These are phyloP conservation scores for Celastrina argiolus DNA, from an alignment of 2,888 invertebrate species.

Conservation along the genomic window DNA sequence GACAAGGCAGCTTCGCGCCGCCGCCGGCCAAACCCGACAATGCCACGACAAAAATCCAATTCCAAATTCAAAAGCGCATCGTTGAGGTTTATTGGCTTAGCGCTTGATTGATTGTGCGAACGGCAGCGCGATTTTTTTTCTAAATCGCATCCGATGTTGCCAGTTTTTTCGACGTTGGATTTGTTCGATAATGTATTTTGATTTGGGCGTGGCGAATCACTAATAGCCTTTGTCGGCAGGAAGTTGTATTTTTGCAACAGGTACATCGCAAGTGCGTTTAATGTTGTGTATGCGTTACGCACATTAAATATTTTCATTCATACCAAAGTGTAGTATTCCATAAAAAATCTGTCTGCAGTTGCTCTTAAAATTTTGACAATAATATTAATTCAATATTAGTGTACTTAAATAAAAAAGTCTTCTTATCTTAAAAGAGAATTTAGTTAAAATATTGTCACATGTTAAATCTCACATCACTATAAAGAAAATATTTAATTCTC, in stretches of 20 bases:
- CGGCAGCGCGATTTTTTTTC: constrained; percentile 50
- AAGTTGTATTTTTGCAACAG: constrained; percentile 47
- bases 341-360: neutral
- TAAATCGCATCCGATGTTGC: constrained; percentile 41
- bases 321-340: constrained; percentile 17
- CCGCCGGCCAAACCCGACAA: constrained; percentile 70
- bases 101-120: constrained; percentile 78
- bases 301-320: constrained; percentile 51
- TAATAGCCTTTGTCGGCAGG: constrained; percentile 63
- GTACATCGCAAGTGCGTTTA: constrained; percentile 40
- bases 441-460: too few species aligned
- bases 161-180: constrained; percentile 42
- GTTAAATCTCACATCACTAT: too few species aligned
- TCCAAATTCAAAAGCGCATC: constrained; percentile 75
- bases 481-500: too few species aligned
- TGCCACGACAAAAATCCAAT: constrained; percentile 69
- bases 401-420: too few species aligned
- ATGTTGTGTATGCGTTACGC: constrained; percentile 69
- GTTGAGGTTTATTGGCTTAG: constrained; percentile 79
- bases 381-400: too few species aligned
- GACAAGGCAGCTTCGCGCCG: constrained; percentile 63
- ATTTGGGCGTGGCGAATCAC: constrained; percentile 75
- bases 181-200: constrained; percentile 67
- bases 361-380: neutral
- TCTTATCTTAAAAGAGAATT: too few species aligned